Conservation (phyloP, 2,797 vertebrate genomes). For the Sebastes paucispinis region DNA sequence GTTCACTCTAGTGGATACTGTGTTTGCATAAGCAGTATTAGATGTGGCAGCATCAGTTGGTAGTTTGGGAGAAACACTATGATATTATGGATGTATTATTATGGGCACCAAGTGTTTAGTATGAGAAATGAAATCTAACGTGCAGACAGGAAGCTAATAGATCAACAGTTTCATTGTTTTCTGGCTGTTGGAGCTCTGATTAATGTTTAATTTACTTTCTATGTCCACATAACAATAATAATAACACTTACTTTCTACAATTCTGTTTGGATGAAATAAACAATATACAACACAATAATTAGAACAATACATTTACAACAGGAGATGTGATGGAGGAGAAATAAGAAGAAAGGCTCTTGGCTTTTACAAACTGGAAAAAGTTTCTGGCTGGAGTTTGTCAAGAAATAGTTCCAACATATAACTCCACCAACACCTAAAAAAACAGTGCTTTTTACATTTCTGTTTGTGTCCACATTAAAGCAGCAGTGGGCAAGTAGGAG, state of each 20-base stretch:
- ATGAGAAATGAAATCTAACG: background rate
- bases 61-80: background rate
- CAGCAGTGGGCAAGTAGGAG: too few relatives aligned
- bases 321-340: too few relatives aligned
- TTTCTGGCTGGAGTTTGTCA: too few relatives aligned
- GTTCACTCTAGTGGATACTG: background rate
- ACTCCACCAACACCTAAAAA: too few relatives aligned
- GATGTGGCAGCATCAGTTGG: conserved; percentile 6
- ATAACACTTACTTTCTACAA: background rate
- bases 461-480: too few relatives aligned
- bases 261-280: background rate
- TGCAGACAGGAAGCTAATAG: background rate
- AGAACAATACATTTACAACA: too few relatives aligned
- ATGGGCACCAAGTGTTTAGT: background rate
- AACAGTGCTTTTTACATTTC: too few relatives aligned
- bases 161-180: background rate
- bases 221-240: background rate
- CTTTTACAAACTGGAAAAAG: too few relatives aligned
- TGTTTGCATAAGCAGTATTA: background rate
- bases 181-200: background rate
- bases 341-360: too few relatives aligned
- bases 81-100: background rate
- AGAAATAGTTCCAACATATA: too few relatives aligned
- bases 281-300: background rate
- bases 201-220: background rate